Evolutionary conservation across 2,888 invertebrate species (phyloP).

Genomic region (Dyspetes luteomarginatus): DNA sequence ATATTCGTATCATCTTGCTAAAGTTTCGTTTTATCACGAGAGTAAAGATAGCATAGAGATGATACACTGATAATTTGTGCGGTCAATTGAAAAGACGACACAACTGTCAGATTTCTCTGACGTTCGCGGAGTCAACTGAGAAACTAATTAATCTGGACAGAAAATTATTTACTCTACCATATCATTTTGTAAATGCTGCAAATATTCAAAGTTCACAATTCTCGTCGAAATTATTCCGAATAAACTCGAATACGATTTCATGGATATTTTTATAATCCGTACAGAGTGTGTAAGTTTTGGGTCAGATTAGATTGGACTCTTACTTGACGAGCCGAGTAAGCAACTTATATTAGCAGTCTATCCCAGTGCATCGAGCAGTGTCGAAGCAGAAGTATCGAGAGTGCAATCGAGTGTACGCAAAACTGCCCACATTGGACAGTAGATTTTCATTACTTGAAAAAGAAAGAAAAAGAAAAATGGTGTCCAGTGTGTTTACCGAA

Average conservation of each 20-base stretch:
- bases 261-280: neutral
- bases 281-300: neutral
- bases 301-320: neutral
- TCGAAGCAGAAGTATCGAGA: neutral
- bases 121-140: neutral
- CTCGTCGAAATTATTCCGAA: neutral
- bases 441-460: neutral
- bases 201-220: neutral
- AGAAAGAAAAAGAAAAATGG: neutral
- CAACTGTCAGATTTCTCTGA: neutral
- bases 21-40: neutral
- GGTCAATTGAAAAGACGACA: neutral
- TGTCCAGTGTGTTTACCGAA: neutral
- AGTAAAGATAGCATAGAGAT: neutral
- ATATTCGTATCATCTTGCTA: no score
- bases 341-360: neutral
- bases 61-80: neutral
- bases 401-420: neutral
- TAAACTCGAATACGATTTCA: neutral
- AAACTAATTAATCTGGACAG: no score
- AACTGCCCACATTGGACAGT: neutral
- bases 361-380: neutral
- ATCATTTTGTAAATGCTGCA: neutral
- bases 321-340: neutral
- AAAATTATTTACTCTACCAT: neutral